Conservation (phyloP, 2,888 invertebrate species). For the Camptogramma bilineatum region DNA sequence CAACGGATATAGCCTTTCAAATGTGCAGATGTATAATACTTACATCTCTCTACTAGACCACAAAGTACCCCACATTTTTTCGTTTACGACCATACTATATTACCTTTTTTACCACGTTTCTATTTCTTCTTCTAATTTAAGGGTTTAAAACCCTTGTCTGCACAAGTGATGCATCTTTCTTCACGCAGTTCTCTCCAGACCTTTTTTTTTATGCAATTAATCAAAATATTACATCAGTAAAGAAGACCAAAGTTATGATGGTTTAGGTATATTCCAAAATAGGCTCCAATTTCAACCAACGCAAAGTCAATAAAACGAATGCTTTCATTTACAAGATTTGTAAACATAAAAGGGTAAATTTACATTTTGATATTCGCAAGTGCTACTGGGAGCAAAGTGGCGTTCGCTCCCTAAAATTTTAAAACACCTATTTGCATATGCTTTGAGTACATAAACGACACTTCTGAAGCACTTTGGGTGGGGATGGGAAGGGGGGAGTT, state of each 20-base stretch:
- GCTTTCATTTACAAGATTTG: conserved; percentile 84
- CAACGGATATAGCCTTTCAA: neutral
- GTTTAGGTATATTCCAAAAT: conserved; percentile 44
- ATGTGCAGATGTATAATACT: neutral
- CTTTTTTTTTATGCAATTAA: neutral
- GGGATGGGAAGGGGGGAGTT: conserved; percentile 45
- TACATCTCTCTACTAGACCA: too few species aligned
- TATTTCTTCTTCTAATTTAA: too few species aligned
- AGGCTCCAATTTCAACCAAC: conserved; percentile 56
- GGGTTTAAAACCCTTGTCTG: too few species aligned
- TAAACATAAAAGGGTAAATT: conserved; percentile 85
- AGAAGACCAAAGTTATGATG: conserved; percentile 42
- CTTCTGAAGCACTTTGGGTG: conserved; percentile 78
- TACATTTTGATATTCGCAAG: conserved; percentile 85
- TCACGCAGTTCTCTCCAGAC: too few species aligned
- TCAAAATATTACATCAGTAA: neutral
- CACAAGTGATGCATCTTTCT: too few species aligned
- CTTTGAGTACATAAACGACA: conserved; percentile 85
- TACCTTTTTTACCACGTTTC: too few species aligned
- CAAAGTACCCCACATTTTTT: too few species aligned
- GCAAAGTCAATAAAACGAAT: conserved; percentile 81
- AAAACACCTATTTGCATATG: conserved; percentile 85
- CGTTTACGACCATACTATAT: too few species aligned
- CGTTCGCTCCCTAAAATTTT: conserved; percentile 84
- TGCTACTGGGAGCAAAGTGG: conserved; percentile 82